phyloP scores from a whole-genome alignment of 1,140 invertebrate species.

The Trissolcus basalis region DNA sequence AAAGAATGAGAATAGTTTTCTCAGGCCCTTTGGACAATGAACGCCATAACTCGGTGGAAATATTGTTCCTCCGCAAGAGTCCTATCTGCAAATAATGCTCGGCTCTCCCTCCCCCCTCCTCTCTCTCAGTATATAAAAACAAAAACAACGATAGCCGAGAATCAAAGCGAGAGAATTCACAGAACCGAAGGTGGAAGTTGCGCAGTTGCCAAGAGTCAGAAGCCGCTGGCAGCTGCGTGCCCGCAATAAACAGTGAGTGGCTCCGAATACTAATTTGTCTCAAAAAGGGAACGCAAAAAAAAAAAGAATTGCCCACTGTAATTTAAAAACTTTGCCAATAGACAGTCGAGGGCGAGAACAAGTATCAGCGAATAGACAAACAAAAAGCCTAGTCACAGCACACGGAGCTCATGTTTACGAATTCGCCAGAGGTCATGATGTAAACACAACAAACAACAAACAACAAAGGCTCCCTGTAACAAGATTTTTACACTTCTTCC shows the following conservation, averaged over 20 bases:
- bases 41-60: constrained; percentile 3
- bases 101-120: neutral
- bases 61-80: constrained; percentile 16
- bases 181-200: constrained; percentile 53
- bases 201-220: constrained; percentile 54
- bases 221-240: constrained; percentile 49
- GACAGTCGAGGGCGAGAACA: constrained; percentile 20
- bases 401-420: too few relatives aligned
- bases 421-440: too few relatives aligned
- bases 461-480: too few relatives aligned
- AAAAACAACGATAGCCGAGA: constrained; percentile 47
- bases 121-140: constrained; percentile 37
- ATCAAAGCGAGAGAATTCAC: constrained; percentile 53
- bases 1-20: too few relatives aligned
- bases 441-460: too few relatives aligned
- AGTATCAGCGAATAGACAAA: constrained; percentile 10
- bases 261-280: constrained; percentile 46
- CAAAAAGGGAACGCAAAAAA: constrained; percentile 30
- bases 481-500: too few relatives aligned
- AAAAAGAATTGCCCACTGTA: constrained; percentile 15
- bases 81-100: constrained; percentile 40
- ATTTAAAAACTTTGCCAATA: constrained; percentile 40
- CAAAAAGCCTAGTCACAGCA: neutral
- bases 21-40: too few relatives aligned
- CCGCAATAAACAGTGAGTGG: constrained; percentile 33